phyloP scores from a whole-genome alignment of 2,113 vertebrate genomes.

The Notothenia rossii region DNA sequence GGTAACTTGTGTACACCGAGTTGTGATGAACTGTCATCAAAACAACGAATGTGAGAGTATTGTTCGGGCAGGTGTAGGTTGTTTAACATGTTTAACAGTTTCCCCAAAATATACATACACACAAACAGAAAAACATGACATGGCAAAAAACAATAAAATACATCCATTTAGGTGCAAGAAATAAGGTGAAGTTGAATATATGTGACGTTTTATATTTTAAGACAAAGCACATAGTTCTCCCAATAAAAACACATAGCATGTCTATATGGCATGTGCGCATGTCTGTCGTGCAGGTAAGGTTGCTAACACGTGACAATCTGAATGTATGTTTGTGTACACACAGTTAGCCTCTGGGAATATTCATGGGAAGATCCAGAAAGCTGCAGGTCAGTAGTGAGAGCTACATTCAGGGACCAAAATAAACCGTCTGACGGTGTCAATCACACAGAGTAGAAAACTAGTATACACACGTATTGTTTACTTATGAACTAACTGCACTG shows the following conservation, averaged over 20 bases:
- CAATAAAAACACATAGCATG: background rate
- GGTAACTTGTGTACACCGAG: too few species aligned
- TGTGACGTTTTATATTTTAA: too few species aligned
- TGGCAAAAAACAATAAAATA: too few species aligned
- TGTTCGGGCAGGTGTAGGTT: background rate
- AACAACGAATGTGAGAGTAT: background rate
- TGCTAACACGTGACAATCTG: too few species aligned
- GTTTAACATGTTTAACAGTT: fast-evolving
- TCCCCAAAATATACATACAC: background rate
- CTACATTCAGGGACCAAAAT: slow-evolving; percentile 3
- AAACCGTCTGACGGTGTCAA: background rate
- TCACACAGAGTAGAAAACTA: background rate
- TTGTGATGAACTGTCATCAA: background rate
- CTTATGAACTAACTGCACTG: background rate
- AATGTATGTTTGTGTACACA: background rate
- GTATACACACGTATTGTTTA: too few species aligned
- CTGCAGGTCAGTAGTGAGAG: background rate
- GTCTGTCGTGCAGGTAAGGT: background rate
- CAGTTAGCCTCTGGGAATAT: background rate
- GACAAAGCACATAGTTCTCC: too few species aligned
- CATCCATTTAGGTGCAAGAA: too few species aligned
- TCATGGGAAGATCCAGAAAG: background rate
- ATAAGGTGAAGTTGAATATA: too few species aligned
- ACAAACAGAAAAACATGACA: background rate
- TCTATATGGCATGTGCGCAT: background rate